Base-by-base conservation (phyloP, 2,888 invertebrate species). In the Cordilura impudica region DNA sequence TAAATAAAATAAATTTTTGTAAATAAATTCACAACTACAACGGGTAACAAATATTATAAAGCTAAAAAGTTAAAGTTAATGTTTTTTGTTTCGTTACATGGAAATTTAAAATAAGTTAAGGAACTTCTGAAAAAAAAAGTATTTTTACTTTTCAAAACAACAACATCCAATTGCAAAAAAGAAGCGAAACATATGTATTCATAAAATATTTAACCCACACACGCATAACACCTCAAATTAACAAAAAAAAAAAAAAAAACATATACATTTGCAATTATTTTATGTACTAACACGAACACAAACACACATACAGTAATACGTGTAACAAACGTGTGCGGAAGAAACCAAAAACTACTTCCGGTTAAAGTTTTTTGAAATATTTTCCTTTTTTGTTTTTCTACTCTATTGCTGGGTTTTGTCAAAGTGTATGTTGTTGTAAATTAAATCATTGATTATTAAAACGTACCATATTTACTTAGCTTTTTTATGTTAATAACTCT, bases 291-390 rank as follows among this genome's bases (percentile, higher is more conserved):
- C 35, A 31, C 1, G 21, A 7, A n/a, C 21, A 29, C 31, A 16
- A 12, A 39, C 21, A 51, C 1, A 16, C 5, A 2, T 26, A 2
- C n/a, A 10, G 26, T 5, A 61, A 7, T 75, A 6, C 31, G 39
- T 47, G 10, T 54, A 58, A 66, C 43, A 58, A 51, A 79, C 66
- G 51, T 49, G 60, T 61, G 67, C 78, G 78, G 74, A 81, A 81
- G 56, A 29, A 72, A 61, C 60, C 61, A 70, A 81, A 78, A 77
- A 74, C 69, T 56, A 77, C 70, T 81, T 81, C 81, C 81, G 77
- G 39, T 56, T 39, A 65, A 75, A 71, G 71, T 67, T 75, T 70
- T n/a, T n/a, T 60, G 63, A 67, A 61, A 74, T 16, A 47, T 63
- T 35, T 66, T 74, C 49, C 61, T 45, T 54, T 49, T n/a, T 63